These are phyloP conservation scores for Neogale vison DNA, from an alignment of 2,113 vertebrate genomes.

Conservation along the genomic window DNA sequence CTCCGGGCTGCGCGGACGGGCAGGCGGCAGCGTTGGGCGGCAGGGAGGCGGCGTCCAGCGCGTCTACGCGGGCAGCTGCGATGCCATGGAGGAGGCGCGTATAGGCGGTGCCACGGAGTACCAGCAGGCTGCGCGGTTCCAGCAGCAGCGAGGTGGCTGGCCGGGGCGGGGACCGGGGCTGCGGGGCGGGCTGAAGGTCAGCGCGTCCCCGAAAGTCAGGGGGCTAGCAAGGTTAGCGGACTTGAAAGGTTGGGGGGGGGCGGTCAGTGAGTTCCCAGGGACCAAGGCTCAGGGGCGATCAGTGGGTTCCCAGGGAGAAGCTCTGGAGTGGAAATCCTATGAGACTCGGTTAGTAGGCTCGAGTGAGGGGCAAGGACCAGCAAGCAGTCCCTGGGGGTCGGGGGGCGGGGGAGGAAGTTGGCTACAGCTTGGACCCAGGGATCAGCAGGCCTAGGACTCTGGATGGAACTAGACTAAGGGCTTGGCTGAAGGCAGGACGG, in stretches of 20 bases:
- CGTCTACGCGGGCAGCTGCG: constrained; percentile 75
- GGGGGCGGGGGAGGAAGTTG: not conserved
- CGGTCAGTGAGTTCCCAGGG: not conserved
- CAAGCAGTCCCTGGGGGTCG: not conserved
- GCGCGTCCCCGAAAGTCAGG: not conserved
- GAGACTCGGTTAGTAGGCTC: not conserved
- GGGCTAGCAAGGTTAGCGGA: not conserved
- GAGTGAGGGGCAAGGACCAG: no score
- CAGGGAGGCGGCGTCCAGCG: constrained; percentile 74
- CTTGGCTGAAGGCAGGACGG: not conserved
- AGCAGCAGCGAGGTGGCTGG: constrained; percentile 87
- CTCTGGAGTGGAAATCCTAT: not conserved
- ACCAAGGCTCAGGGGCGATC: not conserved
- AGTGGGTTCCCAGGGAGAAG: not conserved
- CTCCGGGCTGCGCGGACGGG: constrained; percentile 63
- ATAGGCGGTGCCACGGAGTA: constrained; percentile 90
- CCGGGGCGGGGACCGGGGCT: constrained; percentile 84
- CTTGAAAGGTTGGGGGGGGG: not conserved
- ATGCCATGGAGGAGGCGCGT: constrained; percentile 90
- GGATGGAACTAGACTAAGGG: not conserved
- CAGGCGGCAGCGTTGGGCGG: constrained; percentile 85
- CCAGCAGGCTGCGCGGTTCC: constrained; percentile 88
- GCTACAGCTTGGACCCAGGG: not conserved
- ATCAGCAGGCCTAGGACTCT: not conserved
- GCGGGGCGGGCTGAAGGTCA: constrained; percentile 58